Base-by-base conservation (phyloP, 2,888 invertebrate species). In the Chromoteleia sp. region DNA sequence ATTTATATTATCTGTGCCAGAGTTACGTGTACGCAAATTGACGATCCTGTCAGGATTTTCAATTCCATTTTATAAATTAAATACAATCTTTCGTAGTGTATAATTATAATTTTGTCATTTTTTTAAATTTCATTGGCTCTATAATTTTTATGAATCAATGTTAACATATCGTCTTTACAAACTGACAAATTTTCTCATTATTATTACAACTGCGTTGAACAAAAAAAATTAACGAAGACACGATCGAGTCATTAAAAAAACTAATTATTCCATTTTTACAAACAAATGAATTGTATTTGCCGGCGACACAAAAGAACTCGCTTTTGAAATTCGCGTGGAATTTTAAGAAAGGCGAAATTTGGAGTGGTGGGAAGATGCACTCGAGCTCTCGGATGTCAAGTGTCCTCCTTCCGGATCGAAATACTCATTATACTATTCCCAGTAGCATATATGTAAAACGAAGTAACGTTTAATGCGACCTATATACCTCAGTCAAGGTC, bases 381-480 rank as follows among this genome's bases (percentile, higher is more conserved):
- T 75, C 56, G 56, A 67, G 63, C 70, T 67, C 85, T 86, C 50
- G 83, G 85, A 83, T 79, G 85, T 85, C 85, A 85, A 86, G 84
- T 84, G 82, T 82, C 84, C 87, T 85, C 87, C 84, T 87, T 87
- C 84, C 87, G 87, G 84, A 86, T 88, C 86, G 86, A 86, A 85
- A 86, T 86, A 85, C 84, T 87, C 88, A 90, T 89, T 86, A 88
- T 88, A 86, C 73, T 76, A 78, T 85, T 84, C 76, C 81, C 84
- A 84, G 84, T 85, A 82, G 84, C 88, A 86, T 85, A 88, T 52
- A 84, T 80, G 75, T 83, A 84, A 83, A 67, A 86, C 81, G 78
- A 83, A 83, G 84, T 85, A 74, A 84, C 84, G 63, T 80, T 84
- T 84, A 84, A 76, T 71, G 74, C 76, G 80, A 80, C 74, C 82